phyloP scores from a whole-genome alignment of 2,113 vertebrate species.

The Channa argus region DNA sequence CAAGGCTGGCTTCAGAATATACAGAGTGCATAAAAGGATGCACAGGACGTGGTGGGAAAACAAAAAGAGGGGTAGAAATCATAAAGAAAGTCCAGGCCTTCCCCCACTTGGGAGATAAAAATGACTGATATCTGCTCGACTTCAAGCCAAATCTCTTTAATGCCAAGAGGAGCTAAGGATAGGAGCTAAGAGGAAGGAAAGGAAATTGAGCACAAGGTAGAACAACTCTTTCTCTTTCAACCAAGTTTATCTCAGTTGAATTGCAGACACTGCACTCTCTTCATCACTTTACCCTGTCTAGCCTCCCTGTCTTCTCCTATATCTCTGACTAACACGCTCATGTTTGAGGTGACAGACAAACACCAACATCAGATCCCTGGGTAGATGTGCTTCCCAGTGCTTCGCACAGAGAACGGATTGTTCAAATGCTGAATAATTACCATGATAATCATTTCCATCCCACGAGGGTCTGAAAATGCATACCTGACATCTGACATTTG shows the following conservation, averaged over 20 bases:
- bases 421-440: slow-evolving; percentile 84
- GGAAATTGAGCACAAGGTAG: slow-evolving; percentile 62
- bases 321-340: slow-evolving; percentile 57
- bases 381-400: slow-evolving; percentile 72
- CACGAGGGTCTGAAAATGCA: slow-evolving; percentile 78
- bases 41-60: slow-evolving; percentile 76
- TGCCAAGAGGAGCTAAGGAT: slow-evolving; percentile 71
- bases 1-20: slow-evolving; percentile 79
- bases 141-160: slow-evolving; percentile 80
- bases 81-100: slow-evolving; percentile 75
- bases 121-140: slow-evolving; percentile 82
- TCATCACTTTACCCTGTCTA: slow-evolving; percentile 49
- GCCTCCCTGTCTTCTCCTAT: slow-evolving; percentile 56
- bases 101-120: slow-evolving; percentile 83
- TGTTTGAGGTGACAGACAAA: slow-evolving; percentile 74
- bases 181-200: slow-evolving; percentile 66
- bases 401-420: slow-evolving; percentile 69
- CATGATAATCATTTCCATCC: slow-evolving; percentile 82
- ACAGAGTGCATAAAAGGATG: slow-evolving; percentile 79
- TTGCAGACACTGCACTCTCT: slow-evolving; percentile 68
- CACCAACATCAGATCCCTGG: slow-evolving; percentile 70
- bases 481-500: slow-evolving; percentile 82
- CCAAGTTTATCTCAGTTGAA: slow-evolving; percentile 74
- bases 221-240: slow-evolving; percentile 62
- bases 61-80: slow-evolving; percentile 76